These are phyloP conservation scores for Gymnogyps californianus DNA, from an alignment of 2,113 vertebrate species.

Conservation along the genomic window DNA sequence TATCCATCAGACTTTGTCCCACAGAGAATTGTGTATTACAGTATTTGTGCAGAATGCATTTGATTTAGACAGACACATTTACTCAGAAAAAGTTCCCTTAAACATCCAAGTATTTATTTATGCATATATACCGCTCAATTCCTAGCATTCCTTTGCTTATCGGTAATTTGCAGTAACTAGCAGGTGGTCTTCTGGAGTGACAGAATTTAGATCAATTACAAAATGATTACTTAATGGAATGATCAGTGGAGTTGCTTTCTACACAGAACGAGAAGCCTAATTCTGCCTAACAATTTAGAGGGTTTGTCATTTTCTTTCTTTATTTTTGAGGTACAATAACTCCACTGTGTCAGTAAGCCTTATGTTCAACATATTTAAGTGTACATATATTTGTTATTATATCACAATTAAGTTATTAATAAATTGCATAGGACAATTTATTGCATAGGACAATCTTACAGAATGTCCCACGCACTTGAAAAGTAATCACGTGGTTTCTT, in stretches of 20 bases:
- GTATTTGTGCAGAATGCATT: not conserved
- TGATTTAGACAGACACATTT: not conserved
- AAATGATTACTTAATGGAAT: not conserved
- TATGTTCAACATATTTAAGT: not conserved
- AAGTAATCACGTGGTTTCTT: not conserved
- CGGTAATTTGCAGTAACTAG: not conserved
- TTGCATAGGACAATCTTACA: not conserved
- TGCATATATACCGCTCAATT: not conserved
- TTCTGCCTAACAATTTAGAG: not conserved
- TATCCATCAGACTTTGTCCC: not conserved
- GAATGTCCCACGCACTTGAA: not conserved
- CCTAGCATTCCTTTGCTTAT: not conserved
- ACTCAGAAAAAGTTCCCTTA: not conserved
- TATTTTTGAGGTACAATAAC: not conserved
- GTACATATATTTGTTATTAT: not conserved
- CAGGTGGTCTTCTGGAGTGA: not conserved
- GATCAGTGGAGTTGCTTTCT: not conserved
- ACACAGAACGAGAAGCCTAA: not conserved
- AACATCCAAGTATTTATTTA: not conserved
- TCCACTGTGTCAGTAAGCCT: not conserved
- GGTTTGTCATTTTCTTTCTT: not conserved
- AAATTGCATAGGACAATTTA: not conserved
- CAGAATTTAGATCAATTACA: not conserved
- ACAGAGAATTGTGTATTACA: not conserved
- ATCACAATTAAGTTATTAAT: not conserved